Conservation (phyloP, 2,113 vertebrate species). For the Monopterus albus region DNA sequence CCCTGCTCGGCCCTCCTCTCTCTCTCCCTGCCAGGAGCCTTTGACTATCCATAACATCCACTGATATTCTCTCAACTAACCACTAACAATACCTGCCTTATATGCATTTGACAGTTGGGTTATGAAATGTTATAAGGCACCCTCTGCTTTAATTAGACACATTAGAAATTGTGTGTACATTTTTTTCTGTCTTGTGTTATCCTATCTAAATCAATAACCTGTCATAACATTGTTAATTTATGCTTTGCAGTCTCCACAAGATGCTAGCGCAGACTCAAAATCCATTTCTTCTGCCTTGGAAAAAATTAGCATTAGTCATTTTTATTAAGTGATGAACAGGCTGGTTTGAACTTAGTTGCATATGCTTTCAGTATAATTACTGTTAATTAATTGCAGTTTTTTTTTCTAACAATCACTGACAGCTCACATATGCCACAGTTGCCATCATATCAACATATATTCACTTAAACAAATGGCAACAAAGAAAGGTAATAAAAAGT, state of each 20-base stretch:
- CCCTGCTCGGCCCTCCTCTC: constrained; percentile 74
- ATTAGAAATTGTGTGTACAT: too few relatives aligned
- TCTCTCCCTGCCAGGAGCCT: constrained; percentile 59
- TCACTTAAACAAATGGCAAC: background rate
- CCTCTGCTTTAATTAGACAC: background rate
- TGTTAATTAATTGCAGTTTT: too few relatives aligned
- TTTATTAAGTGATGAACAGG: background rate
- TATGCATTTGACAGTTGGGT: background rate
- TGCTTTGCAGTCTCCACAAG: constrained; percentile 53
- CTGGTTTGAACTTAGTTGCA: background rate
- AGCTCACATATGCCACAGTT: background rate
- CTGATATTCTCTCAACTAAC: constrained; percentile 28
- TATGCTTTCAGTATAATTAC: constrained; percentile 19
- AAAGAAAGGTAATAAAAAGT: too few relatives aligned
- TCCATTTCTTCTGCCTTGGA: background rate
- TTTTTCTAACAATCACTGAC: too few relatives aligned
- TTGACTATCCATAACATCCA: constrained; percentile 49
- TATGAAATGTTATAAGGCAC: too few relatives aligned
- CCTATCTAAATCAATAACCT: constrained; percentile 14
- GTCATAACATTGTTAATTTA: constrained; percentile 22
- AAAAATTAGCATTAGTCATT: background rate
- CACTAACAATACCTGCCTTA: background rate
- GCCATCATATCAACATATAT: background rate
- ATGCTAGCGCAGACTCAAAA: constrained; percentile 39
- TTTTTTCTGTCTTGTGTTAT: background rate